These are phyloP conservation scores for Diorhabda elongata DNA, from an alignment of 1,140 invertebrate genomes.

Conservation along the genomic window DNA sequence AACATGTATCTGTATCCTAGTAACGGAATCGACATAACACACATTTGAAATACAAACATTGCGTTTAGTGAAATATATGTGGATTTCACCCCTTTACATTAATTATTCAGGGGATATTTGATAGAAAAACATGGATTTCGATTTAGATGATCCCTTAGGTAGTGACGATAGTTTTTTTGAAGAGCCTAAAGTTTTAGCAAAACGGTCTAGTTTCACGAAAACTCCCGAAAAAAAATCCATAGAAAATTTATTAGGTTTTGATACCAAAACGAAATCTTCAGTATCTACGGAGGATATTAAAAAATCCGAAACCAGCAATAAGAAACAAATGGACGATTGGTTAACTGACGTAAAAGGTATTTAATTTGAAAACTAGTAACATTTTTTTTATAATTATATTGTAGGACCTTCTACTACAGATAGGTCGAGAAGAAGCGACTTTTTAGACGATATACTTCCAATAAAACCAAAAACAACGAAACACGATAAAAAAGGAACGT, in stretches of 20 bases:
- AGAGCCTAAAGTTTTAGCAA: constrained; percentile 39
- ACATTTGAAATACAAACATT: background rate
- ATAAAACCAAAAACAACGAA: constrained; percentile 26
- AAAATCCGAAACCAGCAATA: constrained; percentile 7
- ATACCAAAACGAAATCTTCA: constrained; percentile 10
- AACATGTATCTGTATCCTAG: constrained; percentile 7
- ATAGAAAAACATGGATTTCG: constrained; percentile 30
- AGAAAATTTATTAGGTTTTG: constrained; percentile 35
- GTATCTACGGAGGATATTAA: constrained; percentile 12
- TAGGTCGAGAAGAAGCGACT: constrained; percentile 7
- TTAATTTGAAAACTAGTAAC: background rate
- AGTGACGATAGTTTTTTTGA: constrained; percentile 54
- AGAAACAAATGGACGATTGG: constrained; percentile 17
- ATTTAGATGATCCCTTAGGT: constrained; percentile 37
- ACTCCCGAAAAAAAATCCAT: constrained; percentile 37
- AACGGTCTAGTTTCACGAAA: constrained; percentile 31
- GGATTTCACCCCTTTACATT: too few relatives aligned
- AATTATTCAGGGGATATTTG: too few relatives aligned
- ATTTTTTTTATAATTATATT: constrained; percentile 7
- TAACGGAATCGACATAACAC: background rate
- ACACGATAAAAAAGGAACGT: constrained; percentile 30
- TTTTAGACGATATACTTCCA: constrained; percentile 38
- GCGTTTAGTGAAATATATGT: background rate
- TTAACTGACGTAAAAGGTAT: background rate
- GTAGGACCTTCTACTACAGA: background rate